A percentile compares a stretch with the other conserved stretches of the same genome.
Conservation (phyloP, 2,797 vertebrate species). For the Syngnathus acus region DNA sequence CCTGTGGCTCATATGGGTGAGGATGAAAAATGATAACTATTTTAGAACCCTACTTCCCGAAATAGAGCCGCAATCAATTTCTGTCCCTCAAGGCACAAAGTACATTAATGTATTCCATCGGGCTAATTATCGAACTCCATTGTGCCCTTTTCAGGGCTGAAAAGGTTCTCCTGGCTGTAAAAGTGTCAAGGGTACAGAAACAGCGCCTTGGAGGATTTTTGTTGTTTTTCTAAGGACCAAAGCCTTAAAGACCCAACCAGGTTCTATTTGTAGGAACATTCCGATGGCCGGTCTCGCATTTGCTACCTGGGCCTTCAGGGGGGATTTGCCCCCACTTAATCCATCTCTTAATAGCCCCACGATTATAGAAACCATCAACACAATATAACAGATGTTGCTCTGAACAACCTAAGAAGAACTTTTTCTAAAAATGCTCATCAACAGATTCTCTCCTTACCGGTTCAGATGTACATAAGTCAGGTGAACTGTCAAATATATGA, state of each 20-base stretch:
- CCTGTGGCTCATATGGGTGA: slow-evolving; percentile 32
- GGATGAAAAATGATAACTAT: slow-evolving; percentile 33
- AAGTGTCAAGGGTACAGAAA: background rate
- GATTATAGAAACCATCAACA: background rate
- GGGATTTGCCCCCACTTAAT: background rate
- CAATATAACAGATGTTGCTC: background rate
- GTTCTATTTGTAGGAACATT: background rate
- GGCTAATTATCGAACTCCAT: slow-evolving; percentile 5
- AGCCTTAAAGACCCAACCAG: background rate
- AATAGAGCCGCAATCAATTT: slow-evolving; percentile 10
- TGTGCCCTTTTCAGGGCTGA: slow-evolving; percentile 2
- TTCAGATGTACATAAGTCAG: slow-evolving; percentile 35
- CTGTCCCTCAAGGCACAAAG: background rate
- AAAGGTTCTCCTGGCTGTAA: background rate
- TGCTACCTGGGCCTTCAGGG: background rate
- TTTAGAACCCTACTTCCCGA: slow-evolving; percentile 2
- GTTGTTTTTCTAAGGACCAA: background rate
- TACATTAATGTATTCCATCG: background rate
- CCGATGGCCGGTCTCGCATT: background rate
- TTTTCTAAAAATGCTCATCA: slow-evolving; percentile 36
- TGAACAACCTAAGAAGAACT: slow-evolving; percentile 11
- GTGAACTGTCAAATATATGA: slow-evolving; percentile 31
- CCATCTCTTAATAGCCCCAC: background rate
- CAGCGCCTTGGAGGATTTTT: background rate
- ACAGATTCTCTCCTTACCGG: background rate